Conservation (phyloP, 1,140 invertebrate genomes). For the Drepana arcuata region DNA sequence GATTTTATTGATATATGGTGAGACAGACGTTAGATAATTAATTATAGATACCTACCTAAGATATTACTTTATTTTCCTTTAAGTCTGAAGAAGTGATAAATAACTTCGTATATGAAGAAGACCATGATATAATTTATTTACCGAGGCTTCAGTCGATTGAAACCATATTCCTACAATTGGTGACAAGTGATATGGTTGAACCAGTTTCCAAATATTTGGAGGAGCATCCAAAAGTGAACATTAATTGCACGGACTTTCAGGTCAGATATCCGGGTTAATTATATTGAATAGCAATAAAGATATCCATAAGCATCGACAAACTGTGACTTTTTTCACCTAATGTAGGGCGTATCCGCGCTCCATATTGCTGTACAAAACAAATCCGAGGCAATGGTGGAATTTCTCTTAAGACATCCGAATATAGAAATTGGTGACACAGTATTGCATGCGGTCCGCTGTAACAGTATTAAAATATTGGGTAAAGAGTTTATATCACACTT, state of each 20-base stretch:
- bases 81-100: too few relatives aligned
- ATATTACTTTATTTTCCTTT: too few relatives aligned
- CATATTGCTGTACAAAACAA: constrained; percentile 70
- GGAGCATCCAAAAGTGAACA: constrained; percentile 53
- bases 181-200: constrained; percentile 41
- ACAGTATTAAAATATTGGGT: constrained; percentile 62
- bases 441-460: constrained; percentile 71
- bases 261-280: constrained; percentile 15
- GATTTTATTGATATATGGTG: too few relatives aligned
- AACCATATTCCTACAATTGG: constrained; percentile 67
- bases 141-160: constrained; percentile 61
- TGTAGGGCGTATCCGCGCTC: constrained; percentile 70
- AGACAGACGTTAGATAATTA: too few relatives aligned
- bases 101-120: too few relatives aligned
- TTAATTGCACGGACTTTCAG: constrained; percentile 71
- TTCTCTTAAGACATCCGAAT: constrained; percentile 59
- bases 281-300: neutral
- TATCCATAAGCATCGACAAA: neutral
- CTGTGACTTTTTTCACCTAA: constrained; percentile 1
- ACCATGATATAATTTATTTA: too few relatives aligned
- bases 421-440: constrained; percentile 73
- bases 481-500: too few relatives aligned
- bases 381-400: constrained; percentile 70
- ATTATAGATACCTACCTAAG: too few relatives aligned
- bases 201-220: constrained; percentile 50